Conservation (phyloP, 2,797 vertebrate genomes). For the Geotria australis region DNA sequence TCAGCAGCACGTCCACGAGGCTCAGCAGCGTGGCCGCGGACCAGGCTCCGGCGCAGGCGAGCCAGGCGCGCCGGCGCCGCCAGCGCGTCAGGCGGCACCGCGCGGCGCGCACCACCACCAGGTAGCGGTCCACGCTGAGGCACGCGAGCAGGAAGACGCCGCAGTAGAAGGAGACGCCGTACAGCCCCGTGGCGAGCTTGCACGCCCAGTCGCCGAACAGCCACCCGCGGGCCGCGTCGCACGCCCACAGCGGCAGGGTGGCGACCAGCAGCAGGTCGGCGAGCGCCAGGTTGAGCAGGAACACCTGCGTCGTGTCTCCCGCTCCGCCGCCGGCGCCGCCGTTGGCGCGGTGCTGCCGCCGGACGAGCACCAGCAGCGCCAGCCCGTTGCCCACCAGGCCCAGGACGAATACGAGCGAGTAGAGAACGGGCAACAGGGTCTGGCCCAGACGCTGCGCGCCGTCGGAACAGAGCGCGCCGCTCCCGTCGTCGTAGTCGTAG, state of each 20-base stretch:
- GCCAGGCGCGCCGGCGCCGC: no score
- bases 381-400: conserved; percentile 23
- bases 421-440: conserved; percentile 13
- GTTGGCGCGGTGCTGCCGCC: no score
- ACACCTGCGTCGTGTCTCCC: conserved; percentile 17
- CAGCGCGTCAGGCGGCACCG: no score
- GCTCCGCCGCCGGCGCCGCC: no score
- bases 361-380: conserved; percentile 22
- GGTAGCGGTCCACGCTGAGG: conserved; percentile 38
- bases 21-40: no score
- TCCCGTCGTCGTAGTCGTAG: no score
- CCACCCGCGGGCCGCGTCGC: conserved; percentile 11
- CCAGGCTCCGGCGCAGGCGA: no score
- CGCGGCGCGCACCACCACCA: conserved; percentile 25
- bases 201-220: conserved; percentile 16
- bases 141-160: conserved; percentile 33
- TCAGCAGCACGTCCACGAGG: no score
- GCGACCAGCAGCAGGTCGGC: conserved; percentile 30
- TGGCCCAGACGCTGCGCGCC: no score
- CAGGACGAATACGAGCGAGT: conserved; percentile 19
- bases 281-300: conserved; percentile 30
- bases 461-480: no score
- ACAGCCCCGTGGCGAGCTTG: conserved; percentile 25
- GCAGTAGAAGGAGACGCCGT: conserved; percentile 30
- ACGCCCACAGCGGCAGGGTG: conserved; percentile 21